Base-by-base conservation (phyloP, 2,113 vertebrate species). In the Orcinus orca region DNA sequence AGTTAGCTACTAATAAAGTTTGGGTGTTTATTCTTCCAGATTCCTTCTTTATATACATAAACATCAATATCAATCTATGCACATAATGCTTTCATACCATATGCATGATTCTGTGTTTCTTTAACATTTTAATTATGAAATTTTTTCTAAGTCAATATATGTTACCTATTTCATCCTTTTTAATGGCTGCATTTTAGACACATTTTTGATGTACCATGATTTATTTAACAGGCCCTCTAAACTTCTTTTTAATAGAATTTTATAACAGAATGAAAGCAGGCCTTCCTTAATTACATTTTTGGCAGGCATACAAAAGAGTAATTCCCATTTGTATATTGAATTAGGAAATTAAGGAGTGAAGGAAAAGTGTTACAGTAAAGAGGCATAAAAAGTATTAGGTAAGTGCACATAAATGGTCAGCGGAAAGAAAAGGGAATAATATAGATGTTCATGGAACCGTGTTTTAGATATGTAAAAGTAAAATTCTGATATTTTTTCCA, bases 171-270 rank as follows among this genome's bases (percentile, higher is more conserved):
- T 96, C 65, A 70, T 81, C 44, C 12, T 92, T 93, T 74, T 86
- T 95, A 94, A 91, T 89, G 67, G 23, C 18, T 86, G 5, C 5
- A 18, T 81, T 86, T 93, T 96, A 96, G 87, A 29, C 41, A 82
- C 74, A 44, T 91, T 95, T 93, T 79, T 85, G 26, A 65, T 58
- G 12, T 63, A 17, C 41, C 82, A 93, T 96, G n/a, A 96, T 89
- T 98, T 96, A 96, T 92, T 95, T 95, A 93, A 71, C 82, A 91
- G 38, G 41, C 33, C 36, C 53, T 83, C 47, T 63, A 93, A 92
- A 73, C 8, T 68, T 58, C 91, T 88, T 96, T 79, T 62, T 74
- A 93, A 83, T 65, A 93, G 38, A 91, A 90, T 60, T 91, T 95
- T 82, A 93, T 88, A 97, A 93, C 86, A 80, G 88, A 96, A 73